Evolutionary conservation across 92 coral and sea anemone genomes (phyloP).

Genomic region (Zoanthus gigantus): DNA sequence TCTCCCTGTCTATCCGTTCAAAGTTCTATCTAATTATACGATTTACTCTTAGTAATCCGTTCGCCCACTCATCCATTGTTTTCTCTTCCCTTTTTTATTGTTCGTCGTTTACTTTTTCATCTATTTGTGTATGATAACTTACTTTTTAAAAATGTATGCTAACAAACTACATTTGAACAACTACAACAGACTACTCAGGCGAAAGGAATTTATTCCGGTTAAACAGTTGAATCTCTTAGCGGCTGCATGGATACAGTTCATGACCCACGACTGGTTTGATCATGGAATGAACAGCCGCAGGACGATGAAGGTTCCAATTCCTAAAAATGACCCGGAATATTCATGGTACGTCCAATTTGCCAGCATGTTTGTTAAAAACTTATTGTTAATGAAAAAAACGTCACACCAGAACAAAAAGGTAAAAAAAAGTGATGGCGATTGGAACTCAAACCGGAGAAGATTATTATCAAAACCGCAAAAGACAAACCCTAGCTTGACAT

Average conservation of each 20-base stretch:
- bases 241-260: slow-evolving; percentile 86
- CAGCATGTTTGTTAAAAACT: too few relatives aligned
- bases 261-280: slow-evolving; percentile 91
- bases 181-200: slow-evolving; percentile 56
- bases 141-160: not conserved
- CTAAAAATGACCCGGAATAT: slow-evolving; percentile 52
- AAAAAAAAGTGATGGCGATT: not conserved
- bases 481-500: too few relatives aligned
- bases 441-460: not conserved
- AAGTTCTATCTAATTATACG: too few relatives aligned
- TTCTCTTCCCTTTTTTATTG: too few relatives aligned
- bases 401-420: too few relatives aligned
- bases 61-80: too few relatives aligned
- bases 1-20: too few relatives aligned
- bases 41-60: too few relatives aligned
- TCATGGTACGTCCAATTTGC: not conserved
- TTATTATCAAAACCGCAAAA: too few relatives aligned
- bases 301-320: slow-evolving; percentile 60
- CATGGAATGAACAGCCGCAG: slow-evolving; percentile 67
- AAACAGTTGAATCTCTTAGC: slow-evolving; percentile 83
- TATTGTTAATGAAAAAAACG: not conserved
- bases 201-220: slow-evolving; percentile 78
- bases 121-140: not conserved
- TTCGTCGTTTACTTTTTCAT: too few relatives aligned
- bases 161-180: not conserved